Evolutionary conservation across 2,888 invertebrate species (phyloP), one percentile per base, ranked within the genome.

Genomic region (Drosophila demipolita): DNA sequence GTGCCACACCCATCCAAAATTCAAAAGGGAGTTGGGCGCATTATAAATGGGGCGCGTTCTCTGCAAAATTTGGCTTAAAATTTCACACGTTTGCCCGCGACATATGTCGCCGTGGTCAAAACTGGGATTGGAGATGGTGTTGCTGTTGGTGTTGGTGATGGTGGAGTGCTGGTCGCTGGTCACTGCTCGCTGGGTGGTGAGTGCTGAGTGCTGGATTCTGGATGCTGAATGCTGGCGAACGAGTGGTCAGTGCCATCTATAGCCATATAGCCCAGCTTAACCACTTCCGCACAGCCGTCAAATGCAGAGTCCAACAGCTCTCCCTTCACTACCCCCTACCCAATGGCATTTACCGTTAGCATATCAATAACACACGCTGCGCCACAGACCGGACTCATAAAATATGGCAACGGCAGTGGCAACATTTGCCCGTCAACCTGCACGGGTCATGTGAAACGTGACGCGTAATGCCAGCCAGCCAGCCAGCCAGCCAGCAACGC

Each of bases 341-440:
- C 61, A 71, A 65, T 68, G 76, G 78, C 82, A 82, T 83, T 88
- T 81, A 80, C 84, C 83, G 88, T 90, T 86, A 88, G 90, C 86
- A 89, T 89, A 89, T 89, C 89, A 90, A 89, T 89, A 90, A 86
- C 81, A 89, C 86, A 82, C 75, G 80, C 86, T 74, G 86, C 75
- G 65, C 66, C 78, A 55, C 71, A 67, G 83, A 78, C 80, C 66
- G 81, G 76, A 77, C 81, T 85, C 86, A 88, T 87, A 86, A 86
- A 86, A 86, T 86, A 86, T 89, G 85, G 90, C 88, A 89, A 89
- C 82, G 82, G 87, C 77, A 70, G 75, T 70, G 75, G 80, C 74
- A 79, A 66, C 74, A 79, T 79, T 79, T 60, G 79, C 58, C 74
- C 89, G 68, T 89, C 87, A 83, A 86, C 83, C 86, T 85, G 71